Evolutionary conservation across 2,797 vertebrate species (phyloP).

Genomic region (Luscinia megarhynchos): DNA sequence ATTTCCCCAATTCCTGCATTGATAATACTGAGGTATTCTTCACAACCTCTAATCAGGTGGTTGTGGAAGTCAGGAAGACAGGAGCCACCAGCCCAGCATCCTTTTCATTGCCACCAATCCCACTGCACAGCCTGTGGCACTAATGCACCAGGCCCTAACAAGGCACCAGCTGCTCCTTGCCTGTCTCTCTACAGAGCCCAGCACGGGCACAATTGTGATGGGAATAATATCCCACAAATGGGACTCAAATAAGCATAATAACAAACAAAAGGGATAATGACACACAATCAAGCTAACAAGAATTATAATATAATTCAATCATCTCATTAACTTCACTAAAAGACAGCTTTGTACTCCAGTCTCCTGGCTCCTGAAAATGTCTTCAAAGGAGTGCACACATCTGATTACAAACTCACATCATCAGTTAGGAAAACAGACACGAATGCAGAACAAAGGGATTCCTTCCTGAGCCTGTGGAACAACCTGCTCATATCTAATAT

Average conservation of each 20-base stretch:
- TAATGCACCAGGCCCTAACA: neutral
- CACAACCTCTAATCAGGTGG: neutral
- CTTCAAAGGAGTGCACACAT: constrained; percentile 34
- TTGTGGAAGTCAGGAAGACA: neutral
- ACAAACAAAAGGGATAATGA: constrained; percentile 58
- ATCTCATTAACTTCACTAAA: constrained; percentile 61
- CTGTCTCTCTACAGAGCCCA: neutral
- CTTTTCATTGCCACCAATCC: neutral
- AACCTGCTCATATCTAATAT: neutral
- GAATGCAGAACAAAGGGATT: neutral
- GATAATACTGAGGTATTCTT: neutral
- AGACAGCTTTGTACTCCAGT: constrained; percentile 29
- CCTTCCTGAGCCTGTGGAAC: constrained; percentile 28
- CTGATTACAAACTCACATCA: constrained; percentile 31
- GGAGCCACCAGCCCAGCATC: neutral
- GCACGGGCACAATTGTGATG: neutral
- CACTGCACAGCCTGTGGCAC: neutral
- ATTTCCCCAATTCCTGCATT: neutral
- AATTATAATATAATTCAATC: constrained; percentile 64
- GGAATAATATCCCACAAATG: constrained; percentile 20
- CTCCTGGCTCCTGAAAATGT: constrained; percentile 40
- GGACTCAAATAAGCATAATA: constrained; percentile 46
- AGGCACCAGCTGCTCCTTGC: constrained; percentile 7
- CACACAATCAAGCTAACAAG: constrained; percentile 52
- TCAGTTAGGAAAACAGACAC: neutral